Conservation (phyloP, 1,140 invertebrate genomes). For the Zeugodacus cucurbitae region DNA sequence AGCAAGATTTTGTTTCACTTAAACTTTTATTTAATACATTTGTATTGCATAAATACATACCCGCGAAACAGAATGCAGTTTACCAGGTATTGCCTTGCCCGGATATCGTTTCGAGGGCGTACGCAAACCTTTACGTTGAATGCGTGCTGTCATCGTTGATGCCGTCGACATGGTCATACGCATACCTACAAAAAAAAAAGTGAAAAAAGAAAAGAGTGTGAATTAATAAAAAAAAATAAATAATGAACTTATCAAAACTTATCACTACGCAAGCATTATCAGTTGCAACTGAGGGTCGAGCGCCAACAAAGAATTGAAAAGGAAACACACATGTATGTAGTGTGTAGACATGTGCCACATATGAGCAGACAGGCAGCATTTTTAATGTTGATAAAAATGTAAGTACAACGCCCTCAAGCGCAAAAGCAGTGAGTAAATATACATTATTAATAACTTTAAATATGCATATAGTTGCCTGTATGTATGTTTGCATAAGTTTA, state of each 20-base stretch:
- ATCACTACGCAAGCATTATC: background rate
- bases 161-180: conserved; percentile 77
- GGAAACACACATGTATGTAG: background rate
- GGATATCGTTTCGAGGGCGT: conserved; percentile 68
- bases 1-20: too few relatives aligned
- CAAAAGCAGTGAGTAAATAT: background rate
- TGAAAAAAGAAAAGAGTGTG: background rate
- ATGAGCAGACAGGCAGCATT: background rate
- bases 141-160: conserved; percentile 72
- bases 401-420: conserved; percentile 28
- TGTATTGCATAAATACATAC: conserved; percentile 48
- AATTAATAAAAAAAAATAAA: conserved; percentile 31
- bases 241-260: background rate
- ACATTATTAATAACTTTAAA: background rate
- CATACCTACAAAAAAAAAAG: conserved; percentile 67
- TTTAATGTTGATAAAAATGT: conserved; percentile 4
- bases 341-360: background rate
- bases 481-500: background rate
- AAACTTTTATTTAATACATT: too few relatives aligned
- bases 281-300: background rate
- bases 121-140: conserved; percentile 72
- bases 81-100: conserved; percentile 70
- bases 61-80: conserved; percentile 65
- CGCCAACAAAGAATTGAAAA: background rate
- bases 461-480: background rate